Evolutionary conservation across 2,888 invertebrate species (phyloP).

Genomic region (Schizaphis graminum): DNA sequence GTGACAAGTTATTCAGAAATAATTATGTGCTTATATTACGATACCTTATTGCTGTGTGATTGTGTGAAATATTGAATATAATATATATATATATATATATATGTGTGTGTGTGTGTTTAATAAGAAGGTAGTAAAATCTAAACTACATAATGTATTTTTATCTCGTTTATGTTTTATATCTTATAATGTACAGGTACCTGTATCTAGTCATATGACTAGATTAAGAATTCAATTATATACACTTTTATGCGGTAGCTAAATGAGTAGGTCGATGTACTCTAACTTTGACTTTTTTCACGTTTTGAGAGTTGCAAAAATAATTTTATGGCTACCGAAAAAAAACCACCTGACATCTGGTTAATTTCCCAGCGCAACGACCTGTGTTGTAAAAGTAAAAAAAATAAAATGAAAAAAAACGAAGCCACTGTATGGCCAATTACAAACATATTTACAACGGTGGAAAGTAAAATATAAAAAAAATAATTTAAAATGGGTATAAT

Average conservation of each 20-base stretch:
- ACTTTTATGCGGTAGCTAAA: neutral
- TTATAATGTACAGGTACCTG: neutral
- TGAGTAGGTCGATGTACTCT: slow-evolving; percentile 32
- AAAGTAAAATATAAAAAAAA: slow-evolving; percentile 15
- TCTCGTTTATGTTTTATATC: neutral
- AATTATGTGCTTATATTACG: neutral
- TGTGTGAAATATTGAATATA: neutral
- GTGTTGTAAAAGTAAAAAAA: slow-evolving; percentile 28
- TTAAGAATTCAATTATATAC: neutral
- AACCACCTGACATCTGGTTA: slow-evolving; percentile 14
- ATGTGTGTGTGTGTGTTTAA: neutral
- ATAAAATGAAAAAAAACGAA: neutral
- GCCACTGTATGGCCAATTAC: slow-evolving; percentile 22
- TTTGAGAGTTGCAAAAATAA: neutral
- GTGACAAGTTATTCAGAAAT: slow-evolving; percentile 20
- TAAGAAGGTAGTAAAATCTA: neutral
- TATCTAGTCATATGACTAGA: slow-evolving; percentile 8
- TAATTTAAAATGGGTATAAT: neutral
- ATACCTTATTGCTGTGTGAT: neutral
- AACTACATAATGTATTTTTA: neutral
- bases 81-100: neutral
- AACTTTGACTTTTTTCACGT: slow-evolving; percentile 23
- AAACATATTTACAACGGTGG: slow-evolving; percentile 14
- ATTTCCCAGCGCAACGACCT: slow-evolving; percentile 49
- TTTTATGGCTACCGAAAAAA: slow-evolving; percentile 33